Base-by-base conservation (phyloP, 2,888 invertebrate genomes). In the Eupithecia subumbrata region DNA sequence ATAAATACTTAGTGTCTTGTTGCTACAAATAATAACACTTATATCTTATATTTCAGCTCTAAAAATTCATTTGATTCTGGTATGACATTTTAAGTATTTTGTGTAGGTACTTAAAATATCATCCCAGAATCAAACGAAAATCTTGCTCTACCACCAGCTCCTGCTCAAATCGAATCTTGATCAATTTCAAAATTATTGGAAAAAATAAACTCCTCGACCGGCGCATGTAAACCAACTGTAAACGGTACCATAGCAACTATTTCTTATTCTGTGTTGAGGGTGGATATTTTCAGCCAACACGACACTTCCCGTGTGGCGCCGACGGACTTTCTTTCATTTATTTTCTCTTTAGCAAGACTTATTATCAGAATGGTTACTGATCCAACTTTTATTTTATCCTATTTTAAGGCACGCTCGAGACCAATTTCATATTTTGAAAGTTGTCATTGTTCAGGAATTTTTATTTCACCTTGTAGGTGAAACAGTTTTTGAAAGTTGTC, bases 201-300 rank as follows among this genome's bases (percentile, higher is more conserved):
- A 45, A 45, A 45, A 45, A 45, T 45, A 14, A 12, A 16, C 7
- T 63, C 18, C 0, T 34, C 18, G 18, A 34, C 52, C 56, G 68
- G 79, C 71, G n/a, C 87, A 89, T 89, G 88, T 88, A 86, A 88
- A 60, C 88, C 85, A 12, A 5, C 34, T 75, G n/a, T 78, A 69
- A 71, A 60, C 72, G 78, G 78, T 79, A 77, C 18, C 40, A 25
- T 68, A 37, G 7, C 11, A 7, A 68, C 43, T 68, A 22, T 14
- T 9, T 5, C 43, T 1, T 68, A 68, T 14, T 68, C 68, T 68
- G 83, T 82, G 82, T 79, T n/a, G 79, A 84, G 86, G 85, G 82
- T 82, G 86, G 87, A 82, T 92, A 92, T 92, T 92, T 91, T 87
- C 88, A 90, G 88, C 84, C 87, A 85, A 81, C 84, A 84, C 87